Conservation (phyloP, 2,797 vertebrate species). For the Sebastes matsubarae region DNA sequence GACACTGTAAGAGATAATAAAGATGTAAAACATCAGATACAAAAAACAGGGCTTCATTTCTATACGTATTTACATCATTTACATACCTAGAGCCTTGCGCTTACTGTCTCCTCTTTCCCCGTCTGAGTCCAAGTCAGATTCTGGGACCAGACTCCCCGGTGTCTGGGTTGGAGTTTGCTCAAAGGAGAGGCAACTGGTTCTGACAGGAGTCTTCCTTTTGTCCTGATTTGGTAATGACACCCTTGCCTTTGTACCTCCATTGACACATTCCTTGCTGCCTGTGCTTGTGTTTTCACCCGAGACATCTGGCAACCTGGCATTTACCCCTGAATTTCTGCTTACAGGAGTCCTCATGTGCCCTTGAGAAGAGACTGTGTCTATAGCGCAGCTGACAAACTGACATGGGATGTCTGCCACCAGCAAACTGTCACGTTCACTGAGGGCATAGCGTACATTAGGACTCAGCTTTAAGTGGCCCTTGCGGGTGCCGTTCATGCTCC, state of each 20-base stretch:
- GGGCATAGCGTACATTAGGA: slow-evolving; percentile 85
- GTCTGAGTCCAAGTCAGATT: slow-evolving; percentile 88
- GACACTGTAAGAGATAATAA: slow-evolving; percentile 55
- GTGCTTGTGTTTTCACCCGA: slow-evolving; percentile 8
- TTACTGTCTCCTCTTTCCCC: slow-evolving; percentile 52
- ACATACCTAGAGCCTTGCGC: slow-evolving; percentile 58
- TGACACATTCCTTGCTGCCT: slow-evolving; percentile 37
- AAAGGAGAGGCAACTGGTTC: slow-evolving; percentile 52
- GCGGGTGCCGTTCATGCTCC: slow-evolving; percentile 91
- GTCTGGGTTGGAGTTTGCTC: slow-evolving; percentile 69
- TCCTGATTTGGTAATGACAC: slow-evolving; percentile 1
- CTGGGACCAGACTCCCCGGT: slow-evolving; percentile 80
- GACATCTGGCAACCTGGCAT: slow-evolving; percentile 9
- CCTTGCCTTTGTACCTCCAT: neutral
- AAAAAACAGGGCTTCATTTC: neutral
- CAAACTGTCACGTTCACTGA: slow-evolving; percentile 83
- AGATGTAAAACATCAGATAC: neutral
- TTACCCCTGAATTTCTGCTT: slow-evolving; percentile 15
- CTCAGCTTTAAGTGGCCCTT: slow-evolving; percentile 83
- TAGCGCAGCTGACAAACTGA: slow-evolving; percentile 74
- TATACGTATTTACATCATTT: neutral
- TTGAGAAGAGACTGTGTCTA: slow-evolving; percentile 15
- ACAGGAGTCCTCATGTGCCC: slow-evolving; percentile 1
- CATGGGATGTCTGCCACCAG: slow-evolving; percentile 89
- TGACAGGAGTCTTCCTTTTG: slow-evolving; percentile 37